Base-by-base conservation (phyloP, 2,888 invertebrate species). In the Chrysopilus asiliformis region DNA sequence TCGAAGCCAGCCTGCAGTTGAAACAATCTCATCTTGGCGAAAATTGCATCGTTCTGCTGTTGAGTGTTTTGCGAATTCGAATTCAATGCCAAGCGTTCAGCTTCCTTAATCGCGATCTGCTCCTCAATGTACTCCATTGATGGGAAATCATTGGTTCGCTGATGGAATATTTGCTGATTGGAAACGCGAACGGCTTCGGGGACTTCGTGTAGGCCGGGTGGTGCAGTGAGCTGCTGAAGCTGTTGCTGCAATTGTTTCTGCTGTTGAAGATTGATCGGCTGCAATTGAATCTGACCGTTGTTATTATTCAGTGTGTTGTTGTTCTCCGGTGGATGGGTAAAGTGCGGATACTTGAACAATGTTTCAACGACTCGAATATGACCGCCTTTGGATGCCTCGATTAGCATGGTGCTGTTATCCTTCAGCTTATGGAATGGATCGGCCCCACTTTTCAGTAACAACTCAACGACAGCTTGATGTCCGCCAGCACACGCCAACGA, bases 401-500 rank as follows among this genome's bases (percentile, higher is more conserved):
- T 95, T 49, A 98, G 72, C 82, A 95, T 97, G 36, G 94, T 95
- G 42, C 93, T 91, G 63, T 94, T 94, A 67, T 98, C 97, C 72
- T 95, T 94, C 34, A 98, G 74, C 67, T 90, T 93, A 67, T 94
- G 89, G 64, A 86, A 86, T 33, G 93, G 91, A 68, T 97, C 90
- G 28, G 94, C 94, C 49, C 87, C 83, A 65, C 87, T 81, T 36
- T 84, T 78, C 43, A 98, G 72, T 45, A 98, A 70, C 53, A 89
- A 70, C 67, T 95, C 90, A 16, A 95, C 95, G 34, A 94, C 90
- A 47, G 83, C 75, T 47, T 87, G 74, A 66, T 95, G 94, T 2
- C 97, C 97, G 44, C 94, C 94, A 44, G 91, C 91, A 67, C 93
- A 94, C 16, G 97, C 95, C 50, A 97, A 69, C 16, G 93, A 94